These are phyloP conservation scores for Montipora foliosa DNA, from an alignment of 64 coral and sea anemone species.

Conservation along the genomic window DNA sequence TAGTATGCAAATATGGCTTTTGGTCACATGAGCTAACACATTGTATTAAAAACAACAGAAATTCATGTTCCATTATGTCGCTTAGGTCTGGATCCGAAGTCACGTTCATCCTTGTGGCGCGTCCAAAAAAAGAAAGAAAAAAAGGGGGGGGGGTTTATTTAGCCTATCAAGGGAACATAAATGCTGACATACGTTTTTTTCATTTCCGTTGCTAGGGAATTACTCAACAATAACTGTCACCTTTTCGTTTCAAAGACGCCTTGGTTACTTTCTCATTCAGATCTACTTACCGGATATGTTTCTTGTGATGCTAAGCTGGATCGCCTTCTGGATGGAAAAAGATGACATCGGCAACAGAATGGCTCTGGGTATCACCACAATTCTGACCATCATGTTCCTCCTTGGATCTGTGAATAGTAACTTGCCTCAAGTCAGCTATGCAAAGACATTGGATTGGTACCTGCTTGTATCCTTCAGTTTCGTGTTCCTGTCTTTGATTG, in stretches of 20 bases:
- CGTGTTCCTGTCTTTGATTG: too few species aligned
- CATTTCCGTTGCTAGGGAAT: neutral
- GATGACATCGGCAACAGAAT: conserved; percentile 43
- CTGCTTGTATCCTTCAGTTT: conserved; percentile 71
- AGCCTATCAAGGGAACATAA: too few species aligned
- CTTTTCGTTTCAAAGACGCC: conserved; percentile 51
- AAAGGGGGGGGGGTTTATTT: too few species aligned
- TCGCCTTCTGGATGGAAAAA: conserved; percentile 39
- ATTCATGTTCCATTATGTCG: too few species aligned
- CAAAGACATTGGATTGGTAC: conserved; percentile 83
- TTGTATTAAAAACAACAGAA: too few species aligned
- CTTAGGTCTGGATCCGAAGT: too few species aligned
- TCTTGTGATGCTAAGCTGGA: conserved; percentile 21
- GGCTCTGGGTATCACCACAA: conserved; percentile 49
- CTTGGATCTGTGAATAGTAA: conserved; percentile 54
- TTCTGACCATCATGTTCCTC: conserved; percentile 70
- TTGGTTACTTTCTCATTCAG: conserved; percentile 34
- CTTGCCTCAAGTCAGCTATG: conserved; percentile 71
- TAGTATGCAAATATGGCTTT: too few species aligned
- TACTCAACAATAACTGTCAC: conserved; percentile 51
- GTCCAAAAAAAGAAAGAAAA: too few species aligned
- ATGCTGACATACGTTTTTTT: too few species aligned
- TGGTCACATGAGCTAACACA: too few species aligned
- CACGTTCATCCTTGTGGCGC: too few species aligned
- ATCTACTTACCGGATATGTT: conserved; percentile 8